Evolutionary conservation across 1,140 invertebrate genomes (phyloP), one percentile per base, ranked within the genome.

Genomic region (Eufriesea mexicana): DNA sequence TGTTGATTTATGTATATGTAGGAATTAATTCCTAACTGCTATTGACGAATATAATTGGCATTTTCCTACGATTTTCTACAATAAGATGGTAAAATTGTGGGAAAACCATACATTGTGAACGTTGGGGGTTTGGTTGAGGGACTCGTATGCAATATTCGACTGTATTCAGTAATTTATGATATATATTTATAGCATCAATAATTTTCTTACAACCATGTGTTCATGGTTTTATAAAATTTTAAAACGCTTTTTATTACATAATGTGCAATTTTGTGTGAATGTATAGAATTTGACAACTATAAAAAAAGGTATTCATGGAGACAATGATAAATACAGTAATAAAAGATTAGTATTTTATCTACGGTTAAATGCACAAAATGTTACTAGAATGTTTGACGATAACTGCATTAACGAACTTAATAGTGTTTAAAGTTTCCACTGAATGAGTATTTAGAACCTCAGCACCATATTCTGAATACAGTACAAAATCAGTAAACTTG

Each of bases 101-200:
- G 71, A 83, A 74, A 47, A 85, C 66, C 55, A 49, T 64, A 51
- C 23, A n/a, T 70, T 18, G 51, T 20, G 49, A 72, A 83, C 66
- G 51, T 47, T 70, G 45, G 80, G 84, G 55, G 25, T 86, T 84
- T 76, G 86, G 86, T 88, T 89, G 84, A 45, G 86, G 87, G 87
- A 89, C 74, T 81, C 28, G 61, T 86, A 88, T 81, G 80, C 86
- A 86, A 88, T 88, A 88, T 83, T 59, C 59, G 64, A 86, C 62
- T 88, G 70, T 88, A 89, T 83, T 79, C 77, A 85, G 49, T 73
- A 25, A 76, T 62, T 73, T 78, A 57, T 59, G 51, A n/a, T 59
- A 76, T 23, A 28, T 84, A 88, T 88, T 87, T 85, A 87, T 86
- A 57, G 55, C 76, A 25, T 59, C 55, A 5, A 64, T 14, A 23